Evolutionary conservation across 2,888 invertebrate species (phyloP).

Genomic region (Troglohyphantes excavatus): DNA sequence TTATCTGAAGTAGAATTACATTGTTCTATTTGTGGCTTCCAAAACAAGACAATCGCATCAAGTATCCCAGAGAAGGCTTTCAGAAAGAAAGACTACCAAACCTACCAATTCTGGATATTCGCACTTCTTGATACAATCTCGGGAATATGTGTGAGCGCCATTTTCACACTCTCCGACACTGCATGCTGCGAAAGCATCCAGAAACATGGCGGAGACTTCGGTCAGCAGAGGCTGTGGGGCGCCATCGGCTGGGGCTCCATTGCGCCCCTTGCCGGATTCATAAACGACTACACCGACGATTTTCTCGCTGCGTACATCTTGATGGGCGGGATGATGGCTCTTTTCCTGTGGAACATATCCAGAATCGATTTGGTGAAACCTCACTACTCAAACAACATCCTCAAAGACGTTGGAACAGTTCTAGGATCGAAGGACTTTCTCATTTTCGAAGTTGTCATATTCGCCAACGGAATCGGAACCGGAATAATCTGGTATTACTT

Average conservation of each 20-base stretch:
- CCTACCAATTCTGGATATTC: slow-evolving; percentile 77
- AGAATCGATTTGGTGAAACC: slow-evolving; percentile 45
- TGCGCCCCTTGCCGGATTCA: slow-evolving; percentile 31
- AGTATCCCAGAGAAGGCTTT: too few species aligned
- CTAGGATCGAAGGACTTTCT: slow-evolving; percentile 28
- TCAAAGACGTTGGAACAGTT: slow-evolving; percentile 39
- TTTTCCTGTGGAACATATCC: slow-evolving; percentile 43
- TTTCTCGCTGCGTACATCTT: slow-evolving; percentile 29
- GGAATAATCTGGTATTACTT: slow-evolving; percentile 70
- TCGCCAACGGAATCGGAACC: slow-evolving; percentile 59
- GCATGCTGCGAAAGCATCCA: slow-evolving; percentile 76
- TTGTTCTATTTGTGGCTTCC: not conserved
- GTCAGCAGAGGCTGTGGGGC: slow-evolving; percentile 79
- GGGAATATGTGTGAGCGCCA: slow-evolving; percentile 56
- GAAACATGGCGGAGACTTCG: slow-evolving; percentile 64
- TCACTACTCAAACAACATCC: slow-evolving; percentile 34
- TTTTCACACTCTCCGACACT: slow-evolving; percentile 79
- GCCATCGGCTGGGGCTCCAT: slow-evolving; percentile 78
- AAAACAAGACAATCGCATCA: not conserved
- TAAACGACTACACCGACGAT: slow-evolving; percentile 38
- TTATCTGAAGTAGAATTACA: not conserved
- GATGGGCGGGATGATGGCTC: not conserved
- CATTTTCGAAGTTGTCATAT: slow-evolving; percentile 34
- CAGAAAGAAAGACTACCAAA: not conserved
- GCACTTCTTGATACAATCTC: slow-evolving; percentile 61